Conservation (phyloP, 2,113 vertebrate genomes). For the Merops nubicus region DNA sequence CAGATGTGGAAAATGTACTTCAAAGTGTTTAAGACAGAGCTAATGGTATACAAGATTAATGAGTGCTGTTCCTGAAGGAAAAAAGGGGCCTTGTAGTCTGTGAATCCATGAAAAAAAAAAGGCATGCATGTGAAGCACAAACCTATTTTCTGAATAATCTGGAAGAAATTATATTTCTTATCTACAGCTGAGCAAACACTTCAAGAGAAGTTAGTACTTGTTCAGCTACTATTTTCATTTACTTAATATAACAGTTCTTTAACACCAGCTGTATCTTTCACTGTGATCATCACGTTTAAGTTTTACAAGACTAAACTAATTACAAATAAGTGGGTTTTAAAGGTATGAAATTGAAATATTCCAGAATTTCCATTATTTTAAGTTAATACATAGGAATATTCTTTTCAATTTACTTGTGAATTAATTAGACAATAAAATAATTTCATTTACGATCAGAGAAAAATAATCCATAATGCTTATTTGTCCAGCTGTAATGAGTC, state of each 20-base stretch:
- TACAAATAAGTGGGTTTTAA: not conserved
- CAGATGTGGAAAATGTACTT: conserved; percentile 47
- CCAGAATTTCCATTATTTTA: not conserved
- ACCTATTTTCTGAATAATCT: not conserved
- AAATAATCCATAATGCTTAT: not conserved
- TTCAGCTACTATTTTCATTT: not conserved
- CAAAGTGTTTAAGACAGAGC: conserved; percentile 11
- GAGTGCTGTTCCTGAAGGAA: not conserved
- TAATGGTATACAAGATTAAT: not conserved
- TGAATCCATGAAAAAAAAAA: not conserved
- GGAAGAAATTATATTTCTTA: not conserved
- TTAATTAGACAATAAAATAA: not conserved
- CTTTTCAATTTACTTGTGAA: not conserved
- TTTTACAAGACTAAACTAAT: not conserved
- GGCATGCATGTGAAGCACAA: not conserved
- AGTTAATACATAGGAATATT: not conserved
- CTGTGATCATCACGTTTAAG: not conserved
- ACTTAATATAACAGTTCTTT: not conserved
- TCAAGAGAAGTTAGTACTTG: not conserved
- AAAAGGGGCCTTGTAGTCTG: not conserved
- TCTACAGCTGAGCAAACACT: not conserved
- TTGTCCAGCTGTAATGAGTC: not conserved
- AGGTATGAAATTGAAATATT: not conserved
- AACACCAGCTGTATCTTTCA: not conserved
- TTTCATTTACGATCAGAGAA: not conserved